Conservation (phyloP, 1,140 invertebrate species). For the Riptortus pedestris region DNA sequence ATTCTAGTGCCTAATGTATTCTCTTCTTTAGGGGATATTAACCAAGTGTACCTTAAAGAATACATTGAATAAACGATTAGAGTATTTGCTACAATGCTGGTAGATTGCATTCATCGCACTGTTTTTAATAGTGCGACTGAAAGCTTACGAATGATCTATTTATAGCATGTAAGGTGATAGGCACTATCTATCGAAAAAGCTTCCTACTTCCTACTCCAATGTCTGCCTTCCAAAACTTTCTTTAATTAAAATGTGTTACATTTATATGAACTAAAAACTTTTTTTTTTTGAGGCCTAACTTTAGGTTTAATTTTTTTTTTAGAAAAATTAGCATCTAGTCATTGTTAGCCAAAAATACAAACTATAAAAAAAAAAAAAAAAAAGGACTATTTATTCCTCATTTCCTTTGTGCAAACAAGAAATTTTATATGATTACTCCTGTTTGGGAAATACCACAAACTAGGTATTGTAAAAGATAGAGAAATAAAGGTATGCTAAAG, state of each 20-base stretch:
- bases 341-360: constrained; percentile 17
- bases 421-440: too few species aligned
- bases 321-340: constrained; percentile 10
- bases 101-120: neutral
- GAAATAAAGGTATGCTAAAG: too few species aligned
- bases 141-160: neutral
- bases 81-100: neutral
- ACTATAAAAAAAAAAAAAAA: too few species aligned
- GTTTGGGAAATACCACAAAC: too few species aligned
- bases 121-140: neutral
- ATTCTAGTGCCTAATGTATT: constrained; percentile 10
- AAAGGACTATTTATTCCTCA: too few species aligned
- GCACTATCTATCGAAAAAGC: neutral
- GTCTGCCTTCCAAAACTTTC: constrained; percentile 5
- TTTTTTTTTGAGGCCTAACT: constrained; percentile 15
- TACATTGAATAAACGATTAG: neutral
- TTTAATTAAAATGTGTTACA: neutral
- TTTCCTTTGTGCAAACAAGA: too few species aligned
- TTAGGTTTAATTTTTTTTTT: constrained; percentile 15
- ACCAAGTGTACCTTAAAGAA: neutral
- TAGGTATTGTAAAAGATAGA: too few species aligned
- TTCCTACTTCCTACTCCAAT: neutral
- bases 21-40: neutral
- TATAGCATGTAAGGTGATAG: neutral
- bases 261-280: neutral